Evolutionary conservation across 2,113 vertebrate species (phyloP).

Genomic region (Cettia cetti): DNA sequence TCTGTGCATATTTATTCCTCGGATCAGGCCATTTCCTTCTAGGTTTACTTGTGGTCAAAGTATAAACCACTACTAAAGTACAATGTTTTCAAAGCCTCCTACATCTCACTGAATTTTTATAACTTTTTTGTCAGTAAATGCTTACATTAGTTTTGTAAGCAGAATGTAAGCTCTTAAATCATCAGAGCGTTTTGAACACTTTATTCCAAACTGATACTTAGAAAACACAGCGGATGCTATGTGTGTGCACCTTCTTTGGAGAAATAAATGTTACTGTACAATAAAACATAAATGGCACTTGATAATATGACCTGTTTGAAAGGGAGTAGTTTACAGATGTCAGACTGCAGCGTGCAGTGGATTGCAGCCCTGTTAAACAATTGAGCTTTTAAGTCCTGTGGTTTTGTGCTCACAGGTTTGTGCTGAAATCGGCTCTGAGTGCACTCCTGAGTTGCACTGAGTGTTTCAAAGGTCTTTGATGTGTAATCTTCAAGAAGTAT

Average conservation of each 20-base stretch:
- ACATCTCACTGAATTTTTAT: background rate
- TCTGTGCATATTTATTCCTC: background rate
- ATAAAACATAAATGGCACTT: conserved; percentile 24
- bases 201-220: conserved; percentile 7
- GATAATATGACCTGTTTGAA: background rate
- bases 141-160: background rate
- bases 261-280: background rate
- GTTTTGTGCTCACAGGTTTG: background rate
- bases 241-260: background rate
- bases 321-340: background rate
- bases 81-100: background rate
- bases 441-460: background rate
- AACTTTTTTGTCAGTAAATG: background rate
- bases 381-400: background rate
- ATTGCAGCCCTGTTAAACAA: background rate
- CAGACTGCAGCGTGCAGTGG: background rate
- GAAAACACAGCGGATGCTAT: background rate
- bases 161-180: background rate
- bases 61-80: background rate
- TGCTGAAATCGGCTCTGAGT: background rate
- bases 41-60: background rate
- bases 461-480: background rate
- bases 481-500: background rate
- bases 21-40: background rate
- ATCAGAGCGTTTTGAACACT: background rate